Evolutionary conservation across 2,888 invertebrate species (phyloP).

Genomic region (Himalopsyche tibetana): DNA sequence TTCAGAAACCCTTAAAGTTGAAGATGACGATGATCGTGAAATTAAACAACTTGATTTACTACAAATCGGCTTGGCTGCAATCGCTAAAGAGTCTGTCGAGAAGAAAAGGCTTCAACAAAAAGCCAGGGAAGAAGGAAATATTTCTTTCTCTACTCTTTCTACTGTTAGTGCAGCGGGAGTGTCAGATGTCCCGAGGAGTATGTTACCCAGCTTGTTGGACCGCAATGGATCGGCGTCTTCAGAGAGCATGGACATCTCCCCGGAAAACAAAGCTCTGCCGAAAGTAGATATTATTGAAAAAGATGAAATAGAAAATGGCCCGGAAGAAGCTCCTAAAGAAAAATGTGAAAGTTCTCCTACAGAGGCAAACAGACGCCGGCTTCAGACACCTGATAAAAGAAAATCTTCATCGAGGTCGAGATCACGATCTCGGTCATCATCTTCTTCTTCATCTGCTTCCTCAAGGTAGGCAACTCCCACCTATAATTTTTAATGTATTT

Average conservation of each 20-base stretch:
- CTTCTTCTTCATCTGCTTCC: constrained; percentile 63
- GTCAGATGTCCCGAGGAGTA: constrained; percentile 1
- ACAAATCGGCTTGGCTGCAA: constrained; percentile 81
- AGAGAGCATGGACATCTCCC: constrained; percentile 65
- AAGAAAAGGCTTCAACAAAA: constrained; percentile 74
- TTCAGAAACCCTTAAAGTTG: constrained; percentile 76
- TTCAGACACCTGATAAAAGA: constrained; percentile 68
- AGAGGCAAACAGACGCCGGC: constrained; percentile 69
- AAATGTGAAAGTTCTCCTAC: constrained; percentile 66
- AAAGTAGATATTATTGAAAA: constrained; percentile 66
- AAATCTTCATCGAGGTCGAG: constrained; percentile 70
- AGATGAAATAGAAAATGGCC: constrained; percentile 69
- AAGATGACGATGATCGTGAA: constrained; percentile 80
- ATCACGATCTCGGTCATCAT: constrained; percentile 70
- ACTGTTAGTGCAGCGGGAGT: neutral
- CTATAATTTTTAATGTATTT: neutral
- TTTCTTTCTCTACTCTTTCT: constrained; percentile 51
- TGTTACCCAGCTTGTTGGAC: constrained; percentile 44
- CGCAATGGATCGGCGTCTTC: constrained; percentile 60
- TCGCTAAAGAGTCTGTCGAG: constrained; percentile 83
- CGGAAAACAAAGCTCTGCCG: constrained; percentile 60
- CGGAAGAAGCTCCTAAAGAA: constrained; percentile 54
- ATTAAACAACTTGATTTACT: constrained; percentile 81
- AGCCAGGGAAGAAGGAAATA: constrained; percentile 67
- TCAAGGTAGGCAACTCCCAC: constrained; percentile 55